A percentile compares a stretch with the other conserved stretches of the same genome.
Evolutionary conservation across 2,888 invertebrate species (phyloP).

Genomic region (Sarcophaga rosellei): DNA sequence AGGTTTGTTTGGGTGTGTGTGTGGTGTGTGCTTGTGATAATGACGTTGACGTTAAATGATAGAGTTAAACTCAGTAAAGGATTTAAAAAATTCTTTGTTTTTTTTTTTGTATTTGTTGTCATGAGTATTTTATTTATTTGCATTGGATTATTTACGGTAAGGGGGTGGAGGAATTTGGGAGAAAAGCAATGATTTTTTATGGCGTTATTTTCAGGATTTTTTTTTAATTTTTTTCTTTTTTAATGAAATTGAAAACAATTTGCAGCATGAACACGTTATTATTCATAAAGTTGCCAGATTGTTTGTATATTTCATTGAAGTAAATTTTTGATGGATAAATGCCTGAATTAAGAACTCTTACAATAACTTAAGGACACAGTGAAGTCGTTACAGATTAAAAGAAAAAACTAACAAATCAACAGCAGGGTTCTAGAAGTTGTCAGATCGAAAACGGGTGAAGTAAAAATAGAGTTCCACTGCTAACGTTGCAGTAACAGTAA

Average conservation of each 20-base stretch:
- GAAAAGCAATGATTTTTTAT: constrained; percentile 14
- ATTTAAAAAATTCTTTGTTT: constrained; percentile 17
- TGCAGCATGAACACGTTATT: constrained; percentile 30
- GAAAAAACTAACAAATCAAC: no score
- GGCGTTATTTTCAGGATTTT: constrained; percentile 18
- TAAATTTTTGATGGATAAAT: no score
- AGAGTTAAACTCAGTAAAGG: constrained; percentile 51
- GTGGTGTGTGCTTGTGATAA: not conserved
- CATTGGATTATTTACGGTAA: not conserved
- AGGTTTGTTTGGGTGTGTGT: constrained; percentile 1
- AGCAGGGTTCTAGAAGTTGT: no score
- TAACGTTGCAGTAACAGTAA: no score
- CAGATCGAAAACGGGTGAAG: no score
- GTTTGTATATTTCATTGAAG: no score
- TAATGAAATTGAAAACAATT: constrained; percentile 46
- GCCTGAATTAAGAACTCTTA: no score
- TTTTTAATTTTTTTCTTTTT: not conserved
- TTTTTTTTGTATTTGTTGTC: constrained; percentile 20
- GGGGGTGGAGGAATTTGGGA: not conserved
- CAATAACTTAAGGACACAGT: no score
- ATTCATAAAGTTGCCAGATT: not conserved
- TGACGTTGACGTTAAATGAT: constrained; percentile 18
- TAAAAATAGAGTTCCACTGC: no score
- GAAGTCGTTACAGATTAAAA: no score
- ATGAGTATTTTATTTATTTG: constrained; percentile 16